Conservation (phyloP, 2,888 invertebrate species). For the Macrosiphum euphorbiae region DNA sequence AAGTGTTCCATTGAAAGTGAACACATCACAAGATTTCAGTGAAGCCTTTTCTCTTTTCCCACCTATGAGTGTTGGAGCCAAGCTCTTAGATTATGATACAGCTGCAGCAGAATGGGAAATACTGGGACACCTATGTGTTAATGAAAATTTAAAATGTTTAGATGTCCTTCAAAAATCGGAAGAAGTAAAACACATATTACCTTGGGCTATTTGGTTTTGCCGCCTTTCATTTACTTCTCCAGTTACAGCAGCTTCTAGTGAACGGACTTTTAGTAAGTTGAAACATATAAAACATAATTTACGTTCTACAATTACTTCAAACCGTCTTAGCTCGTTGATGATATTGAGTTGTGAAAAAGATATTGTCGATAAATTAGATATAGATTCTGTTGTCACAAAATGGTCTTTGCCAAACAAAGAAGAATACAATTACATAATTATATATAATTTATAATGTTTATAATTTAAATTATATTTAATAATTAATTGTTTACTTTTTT, state of each 20-base stretch:
- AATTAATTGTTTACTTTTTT: no score
- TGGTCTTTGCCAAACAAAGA: conserved; percentile 35
- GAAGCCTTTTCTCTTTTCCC: conserved; percentile 39
- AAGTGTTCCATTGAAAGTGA: conserved; percentile 27
- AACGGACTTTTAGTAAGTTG: conserved; percentile 33
- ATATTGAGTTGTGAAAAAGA: conserved; percentile 43
- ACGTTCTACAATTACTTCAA: conserved; percentile 28
- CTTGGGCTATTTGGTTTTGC: conserved; percentile 33
- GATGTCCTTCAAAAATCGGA: conserved; percentile 27
- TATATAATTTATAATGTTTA: no score
- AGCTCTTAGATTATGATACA: conserved; percentile 24
- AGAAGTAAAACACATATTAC: conserved; percentile 9
- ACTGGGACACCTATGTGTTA: background rate
- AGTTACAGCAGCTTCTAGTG: conserved; percentile 31
- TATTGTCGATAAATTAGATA: conserved; percentile 17
- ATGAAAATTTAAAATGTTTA: conserved; percentile 29
- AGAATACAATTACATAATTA: background rate
- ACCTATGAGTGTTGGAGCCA: background rate
- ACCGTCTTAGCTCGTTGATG: no score
- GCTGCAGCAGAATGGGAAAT: conserved; percentile 35
- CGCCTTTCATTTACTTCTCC: conserved; percentile 30
- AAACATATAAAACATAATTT: conserved; percentile 40
- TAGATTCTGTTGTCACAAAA: conserved; percentile 33
- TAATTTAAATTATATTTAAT: no score
- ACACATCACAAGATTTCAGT: conserved; percentile 19